Percentiles rank a stretch among this genome's conserved stretches.
Conservation (phyloP, 2,113 vertebrate species). For the Archilochus colubris region DNA sequence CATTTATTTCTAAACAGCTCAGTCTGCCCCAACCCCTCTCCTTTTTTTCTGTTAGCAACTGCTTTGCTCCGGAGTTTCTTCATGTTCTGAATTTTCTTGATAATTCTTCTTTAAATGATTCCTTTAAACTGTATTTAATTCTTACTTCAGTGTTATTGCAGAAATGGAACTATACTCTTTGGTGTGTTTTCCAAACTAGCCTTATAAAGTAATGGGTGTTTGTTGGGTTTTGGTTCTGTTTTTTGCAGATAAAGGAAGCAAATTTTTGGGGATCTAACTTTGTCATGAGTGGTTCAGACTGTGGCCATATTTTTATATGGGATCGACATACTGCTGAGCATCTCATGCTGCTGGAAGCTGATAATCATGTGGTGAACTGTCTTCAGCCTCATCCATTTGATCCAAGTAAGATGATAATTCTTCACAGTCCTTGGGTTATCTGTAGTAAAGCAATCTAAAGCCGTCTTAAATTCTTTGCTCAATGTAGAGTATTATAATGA, state of each 20-base stretch:
- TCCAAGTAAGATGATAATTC: conserved; percentile 84
- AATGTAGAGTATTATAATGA: not conserved
- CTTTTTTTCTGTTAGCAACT: not conserved
- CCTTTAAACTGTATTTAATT: not conserved
- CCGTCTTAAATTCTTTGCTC: not conserved
- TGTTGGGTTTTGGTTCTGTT: not conserved
- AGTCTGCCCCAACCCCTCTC: not conserved
- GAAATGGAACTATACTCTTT: not conserved
- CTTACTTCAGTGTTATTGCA: not conserved
- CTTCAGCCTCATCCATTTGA: conserved; percentile 97
- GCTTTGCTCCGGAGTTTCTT: not conserved
- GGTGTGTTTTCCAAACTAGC: not conserved
- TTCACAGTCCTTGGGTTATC: not conserved
- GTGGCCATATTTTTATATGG: conserved; percentile 99
- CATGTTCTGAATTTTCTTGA: not conserved
- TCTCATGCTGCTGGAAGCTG: conserved; percentile 96
- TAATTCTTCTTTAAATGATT: not conserved
- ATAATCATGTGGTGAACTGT: conserved; percentile 99
- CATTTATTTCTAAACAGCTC: not conserved
- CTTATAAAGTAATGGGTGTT: not conserved
- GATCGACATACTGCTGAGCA: conserved; percentile 95
- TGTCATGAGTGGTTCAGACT: conserved; percentile 98
- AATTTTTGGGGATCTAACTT: conserved; percentile 99
- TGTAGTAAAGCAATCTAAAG: not conserved
- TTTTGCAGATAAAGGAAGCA: conserved; percentile 93